These are phyloP conservation scores for Pygocentrus nattereri DNA, from an alignment of 2,797 vertebrate genomes.

Conservation along the genomic window DNA sequence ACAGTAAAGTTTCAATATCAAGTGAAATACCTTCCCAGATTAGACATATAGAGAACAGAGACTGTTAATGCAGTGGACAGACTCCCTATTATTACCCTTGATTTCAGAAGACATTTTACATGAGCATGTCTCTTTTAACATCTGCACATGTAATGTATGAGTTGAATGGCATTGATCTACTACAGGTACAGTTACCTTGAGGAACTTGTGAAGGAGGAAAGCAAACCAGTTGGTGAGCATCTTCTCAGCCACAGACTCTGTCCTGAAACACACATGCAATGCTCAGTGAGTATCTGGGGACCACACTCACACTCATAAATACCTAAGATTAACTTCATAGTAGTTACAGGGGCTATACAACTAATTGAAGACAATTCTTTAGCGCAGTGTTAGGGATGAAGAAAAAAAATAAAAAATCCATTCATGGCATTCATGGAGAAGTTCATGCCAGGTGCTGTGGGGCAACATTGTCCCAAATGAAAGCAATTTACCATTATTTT, in stretches of 20 bases:
- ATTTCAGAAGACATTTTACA: background rate
- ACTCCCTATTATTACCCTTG: background rate
- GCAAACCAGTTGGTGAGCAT: conserved; percentile 99
- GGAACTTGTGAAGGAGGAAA: conserved; percentile 95
- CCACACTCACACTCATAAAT: no score
- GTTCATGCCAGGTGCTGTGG: no score
- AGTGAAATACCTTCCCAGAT: background rate
- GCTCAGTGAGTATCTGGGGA: background rate
- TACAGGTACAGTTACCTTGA: conserved; percentile 80
- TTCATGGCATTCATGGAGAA: no score
- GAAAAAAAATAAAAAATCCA: no score
- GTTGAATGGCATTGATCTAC: background rate
- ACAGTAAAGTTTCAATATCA: background rate
- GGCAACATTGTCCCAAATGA: no score
- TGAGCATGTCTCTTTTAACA: background rate
- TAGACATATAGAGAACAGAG: no score
- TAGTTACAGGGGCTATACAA: no score
- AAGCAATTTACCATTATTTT: no score
- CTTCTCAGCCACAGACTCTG: conserved; percentile 97
- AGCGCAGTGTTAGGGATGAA: no score
- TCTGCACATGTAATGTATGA: background rate
- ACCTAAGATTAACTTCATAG: no score
- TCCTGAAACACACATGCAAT: conserved; percentile 77
- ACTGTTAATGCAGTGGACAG: background rate
- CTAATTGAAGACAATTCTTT: no score